Evolutionary conservation across 2,888 invertebrate genomes (phyloP), one percentile per base, ranked within the genome.

Genomic region (Podabrus alpinus): DNA sequence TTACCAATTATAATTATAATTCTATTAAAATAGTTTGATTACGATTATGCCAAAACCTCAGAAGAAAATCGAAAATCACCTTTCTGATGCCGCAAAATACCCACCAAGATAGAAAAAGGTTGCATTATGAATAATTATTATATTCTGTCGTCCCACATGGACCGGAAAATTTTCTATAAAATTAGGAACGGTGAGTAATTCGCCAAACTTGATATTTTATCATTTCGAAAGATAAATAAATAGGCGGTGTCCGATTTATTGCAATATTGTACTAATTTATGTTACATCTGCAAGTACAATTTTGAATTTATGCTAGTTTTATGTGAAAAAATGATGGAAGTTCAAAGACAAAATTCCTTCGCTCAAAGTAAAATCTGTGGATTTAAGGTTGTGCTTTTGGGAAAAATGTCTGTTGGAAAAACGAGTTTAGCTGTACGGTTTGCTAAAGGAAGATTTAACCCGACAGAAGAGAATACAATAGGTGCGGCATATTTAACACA

Each of bases 371-470:
- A 98, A 90, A 98, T 98, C 86, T 99, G 98, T 90, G 99, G 99
- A 91, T 99, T 99, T 90, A 99, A 99, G 90, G 91, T 99, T 90
- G 99, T 99, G 82, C 91, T 99, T 82, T 91, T 99, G 81, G 99
- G 99, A 69, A 99, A 99, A 91, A 98, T 98, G 79, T 99, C 99
- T 73, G 99, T 99, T 81, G 99, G 99, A 81, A 99, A 99, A 90
- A 99, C 99, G 74, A 99, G 98, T 89, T 92, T 99, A 87, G 99
- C 99, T 81, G 92, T 99, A 86, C 94, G 99, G 87, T 99, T 99
- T 90, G 99, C 99, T 83, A 99, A 99, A 91, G 99, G 99, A 82
- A 99, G 99, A 90, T 99, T 99, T 90, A 99, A 99, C 89, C 99
- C 99, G 90, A 99, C 98, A 88, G 99, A 99, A 90, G 99, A 99